Evolutionary conservation across 2,797 vertebrate species (phyloP).

Genomic region (Schizopygopsis pylzovi): DNA sequence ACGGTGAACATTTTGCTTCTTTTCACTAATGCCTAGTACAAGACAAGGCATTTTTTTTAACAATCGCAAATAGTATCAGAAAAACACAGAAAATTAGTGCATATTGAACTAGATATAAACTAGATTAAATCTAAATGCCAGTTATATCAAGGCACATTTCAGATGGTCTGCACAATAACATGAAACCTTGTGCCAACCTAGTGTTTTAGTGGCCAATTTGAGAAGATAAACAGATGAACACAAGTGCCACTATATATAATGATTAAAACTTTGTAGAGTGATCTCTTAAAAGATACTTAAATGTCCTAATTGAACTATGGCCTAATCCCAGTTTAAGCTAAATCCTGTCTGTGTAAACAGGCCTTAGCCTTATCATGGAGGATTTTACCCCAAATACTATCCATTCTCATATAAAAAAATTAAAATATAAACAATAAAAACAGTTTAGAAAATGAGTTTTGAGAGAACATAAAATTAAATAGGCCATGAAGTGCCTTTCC

Average conservation of each 20-base stretch:
- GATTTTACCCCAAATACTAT: neutral
- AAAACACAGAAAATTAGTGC: neutral
- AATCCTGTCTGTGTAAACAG: too few species aligned
- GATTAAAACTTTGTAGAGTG: too few species aligned
- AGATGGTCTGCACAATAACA: too few species aligned
- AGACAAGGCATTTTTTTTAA: neutral
- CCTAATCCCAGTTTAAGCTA: too few species aligned
- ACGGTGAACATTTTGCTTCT: neutral
- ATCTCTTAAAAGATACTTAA: too few species aligned
- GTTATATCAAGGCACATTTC: neutral
- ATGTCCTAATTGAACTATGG: too few species aligned
- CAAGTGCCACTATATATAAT: neutral
- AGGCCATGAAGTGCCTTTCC: neutral
- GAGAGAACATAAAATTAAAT: neutral
- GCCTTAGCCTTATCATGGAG: neutral
- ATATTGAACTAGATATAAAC: neutral
- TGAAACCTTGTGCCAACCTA: neutral
- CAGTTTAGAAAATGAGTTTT: neutral
- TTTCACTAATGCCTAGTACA: neutral
- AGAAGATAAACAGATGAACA: neutral
- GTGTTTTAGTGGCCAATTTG: neutral
- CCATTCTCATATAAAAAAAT: neutral
- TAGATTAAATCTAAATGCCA: neutral
- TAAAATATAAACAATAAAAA: neutral
- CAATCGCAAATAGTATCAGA: neutral